Evolutionary conservation across 2,797 vertebrate genomes (phyloP).

Genomic region (Garrulus glandarius): DNA sequence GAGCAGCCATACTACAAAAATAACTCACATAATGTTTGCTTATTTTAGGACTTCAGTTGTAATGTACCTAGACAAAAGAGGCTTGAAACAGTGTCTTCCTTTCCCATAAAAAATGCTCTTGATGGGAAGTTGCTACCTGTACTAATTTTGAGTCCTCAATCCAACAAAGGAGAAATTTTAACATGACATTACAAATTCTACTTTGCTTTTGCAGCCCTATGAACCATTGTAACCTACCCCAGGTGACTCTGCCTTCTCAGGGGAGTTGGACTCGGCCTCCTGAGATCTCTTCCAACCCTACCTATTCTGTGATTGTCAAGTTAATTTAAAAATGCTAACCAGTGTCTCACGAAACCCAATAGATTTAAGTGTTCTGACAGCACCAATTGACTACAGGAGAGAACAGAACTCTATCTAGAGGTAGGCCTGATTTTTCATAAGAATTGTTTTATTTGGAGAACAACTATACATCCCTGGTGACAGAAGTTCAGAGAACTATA

Average conservation of each 20-base stretch:
- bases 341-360: neutral
- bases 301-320: neutral
- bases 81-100: neutral
- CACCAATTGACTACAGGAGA: neutral
- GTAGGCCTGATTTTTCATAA: neutral
- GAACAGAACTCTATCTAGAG: neutral
- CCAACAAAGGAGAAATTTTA: neutral
- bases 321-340: neutral
- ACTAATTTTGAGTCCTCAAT: neutral
- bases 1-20: neutral
- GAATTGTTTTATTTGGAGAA: neutral
- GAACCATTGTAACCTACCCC: neutral
- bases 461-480: neutral
- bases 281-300: neutral
- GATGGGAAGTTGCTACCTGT: neutral
- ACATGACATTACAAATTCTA: neutral
- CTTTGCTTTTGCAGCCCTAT: neutral
- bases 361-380: neutral
- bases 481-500: neutral
- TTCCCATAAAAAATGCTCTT: neutral
- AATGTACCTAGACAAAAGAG: neutral
- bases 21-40: neutral
- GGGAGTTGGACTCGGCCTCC: no score
- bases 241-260: neutral
- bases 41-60: neutral